Base-by-base conservation (phyloP, 2,888 invertebrate genomes). In the Eupelmus urozonus region DNA sequence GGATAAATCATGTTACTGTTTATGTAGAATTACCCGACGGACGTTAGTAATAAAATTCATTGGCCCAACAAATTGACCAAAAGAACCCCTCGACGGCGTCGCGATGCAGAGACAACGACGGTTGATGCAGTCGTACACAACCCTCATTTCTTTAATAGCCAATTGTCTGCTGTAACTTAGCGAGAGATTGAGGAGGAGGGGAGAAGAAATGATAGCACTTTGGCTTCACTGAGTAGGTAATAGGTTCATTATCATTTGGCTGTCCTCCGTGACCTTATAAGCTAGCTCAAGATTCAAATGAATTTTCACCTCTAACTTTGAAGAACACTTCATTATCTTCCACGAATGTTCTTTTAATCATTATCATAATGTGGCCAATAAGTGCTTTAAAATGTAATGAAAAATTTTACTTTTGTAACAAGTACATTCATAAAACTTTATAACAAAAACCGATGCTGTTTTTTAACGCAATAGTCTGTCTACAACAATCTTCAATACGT, bases 41-140 rank as follows among this genome's bases (percentile, higher is more conserved):
- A 84, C 83, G 84, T 83, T 71, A 81, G 75, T 79, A 84, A 84
- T 84, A 83, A 84, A 84, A 82, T 79, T 80, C 71, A 80, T 80
- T 78, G 69, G 59, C 40, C 60, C 60, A 49, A 27, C 55, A 76
- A 76, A 71, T 76, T 76, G 70, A 42, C 49, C 20, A 27, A 42
- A 23, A 49, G 40, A 29, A 51, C 34, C 62, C 49, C 27, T 59
- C 34, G 4, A 25, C 27, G 2, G 16, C 45, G 23, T 23, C 25
- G 25, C 27, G 53, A 57, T 65, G 45, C n/a, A 65, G 53, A 18
- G 49, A 74, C 18, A 13, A 20, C 51, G 29, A 34, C 16, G 53
- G 45, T 18, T 45, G 55, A 55, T 55, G 42, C 42, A 63, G 42
- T 75, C 60, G 34, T 53, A 53, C 59, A 20, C 34, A 62, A 55